Evolutionary conservation across 2,113 vertebrate species (phyloP), one percentile per base, ranked within the genome.

Genomic region (Tichodroma muraria): DNA sequence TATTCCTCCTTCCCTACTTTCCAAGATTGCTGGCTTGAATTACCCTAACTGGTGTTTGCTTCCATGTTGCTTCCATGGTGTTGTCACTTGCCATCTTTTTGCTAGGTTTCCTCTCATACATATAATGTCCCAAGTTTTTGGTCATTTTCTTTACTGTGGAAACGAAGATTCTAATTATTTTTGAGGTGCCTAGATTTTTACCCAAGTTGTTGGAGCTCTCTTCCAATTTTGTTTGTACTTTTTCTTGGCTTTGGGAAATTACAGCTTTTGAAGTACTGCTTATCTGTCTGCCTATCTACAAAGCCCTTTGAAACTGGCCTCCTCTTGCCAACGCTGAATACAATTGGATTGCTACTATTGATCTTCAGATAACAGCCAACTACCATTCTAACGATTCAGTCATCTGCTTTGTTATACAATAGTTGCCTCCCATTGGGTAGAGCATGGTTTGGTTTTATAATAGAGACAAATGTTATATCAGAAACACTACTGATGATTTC

Each of bases 361-460:
- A 81, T 93, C 56, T 80, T 71, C 12, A 89, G 65, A 75, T 92
- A 90, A 88, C 52, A 75, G 40, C 40, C 69, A 89, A 49, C 77
- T 81, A 88, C 52, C 27, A 80, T 45, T 57, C 40, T 79, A 77
- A 89, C 5, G 22, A 88, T 76, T 91, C 57, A 53, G 61, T 79
- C 78, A 54, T 80, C 66, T 90, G 42, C 35, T 91, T 80, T 82
- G 18, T 82, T 89, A 47, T 77, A 70, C 42, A 85, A 77, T 7
- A 60, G 24, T 24, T 93, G n/a, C 31, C 28, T 90, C 9, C 8
- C 2, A 0, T 60, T 61, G 56, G 17, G 57, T 60, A 87, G 53
- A 85, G 10, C 40, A 56, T 8, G 20, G 4, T 71, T 78, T 65
- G 18, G 7, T 64, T 85, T 90, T 45, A 54, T 24, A 78, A 56